Evolutionary conservation across 2,797 vertebrate species (phyloP), one percentile per base, ranked within the genome.

Genomic region (Mus spretus): DNA sequence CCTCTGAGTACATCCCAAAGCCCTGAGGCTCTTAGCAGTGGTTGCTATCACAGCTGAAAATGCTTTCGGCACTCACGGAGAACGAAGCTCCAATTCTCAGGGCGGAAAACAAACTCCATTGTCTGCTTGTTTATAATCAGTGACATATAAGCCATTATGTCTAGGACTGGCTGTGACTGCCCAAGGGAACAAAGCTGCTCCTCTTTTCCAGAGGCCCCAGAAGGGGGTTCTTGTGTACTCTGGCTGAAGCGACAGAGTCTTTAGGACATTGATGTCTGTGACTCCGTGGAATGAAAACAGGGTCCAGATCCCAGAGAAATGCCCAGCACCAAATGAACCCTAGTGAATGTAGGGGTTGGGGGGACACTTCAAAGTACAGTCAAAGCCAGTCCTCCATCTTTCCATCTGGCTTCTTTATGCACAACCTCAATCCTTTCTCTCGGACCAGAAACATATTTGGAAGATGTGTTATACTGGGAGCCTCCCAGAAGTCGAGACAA

Each of bases 101-200:
- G 82, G 93, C 59, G 24, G 94, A 96, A 97, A 97, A 96, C 97
- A 97, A 97, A 95, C 92, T 82, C 96, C 95, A 96, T 96, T 97
- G 98, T 97, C 97, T 94, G 82, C 91, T 98, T 97, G 95, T 96
- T 97, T 98, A 88, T 96, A 97, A 93, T 96, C 87, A 95, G 96
- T 94, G 96, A 95, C 96, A 90, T 95, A 77, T 84, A 97, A 89
- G 86, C 89, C 91, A 89, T 95, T 86, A 90, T 34, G 28, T 96
- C 91, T 63, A 96, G 96, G 86, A 95, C 97, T 97, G 96, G 78
- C 97, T 96, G 95, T 97, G 92, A 97, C 95, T 89, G 92, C 67
- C 5, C 85, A 96, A 72, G 40, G 96, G 94, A 95, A 95, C 97
- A 98, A 97, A 90, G 95, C 94, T 75, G 34, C 19, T 31, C 86